Percentiles rank a stretch among this genome's conserved stretches.
Conservation (phyloP, 2,888 invertebrate genomes). For the Ophonus ardosiacus region DNA sequence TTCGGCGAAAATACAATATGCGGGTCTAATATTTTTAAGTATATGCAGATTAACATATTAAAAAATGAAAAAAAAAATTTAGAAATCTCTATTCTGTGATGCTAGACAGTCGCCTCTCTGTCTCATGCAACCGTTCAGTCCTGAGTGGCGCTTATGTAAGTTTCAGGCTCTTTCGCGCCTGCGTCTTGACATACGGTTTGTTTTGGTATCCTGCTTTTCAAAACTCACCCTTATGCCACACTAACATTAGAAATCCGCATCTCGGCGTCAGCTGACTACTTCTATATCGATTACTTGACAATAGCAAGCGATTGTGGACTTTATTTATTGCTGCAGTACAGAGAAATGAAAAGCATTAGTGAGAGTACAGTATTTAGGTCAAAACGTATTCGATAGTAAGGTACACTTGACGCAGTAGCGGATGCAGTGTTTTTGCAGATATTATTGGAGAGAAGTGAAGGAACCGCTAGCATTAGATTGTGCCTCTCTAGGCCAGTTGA, state of each 20-base stretch:
- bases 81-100: too few species aligned
- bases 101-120: too few species aligned
- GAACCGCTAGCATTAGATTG: conserved; percentile 25
- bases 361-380: conserved; percentile 52
- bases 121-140: too few species aligned
- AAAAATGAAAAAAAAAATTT: too few species aligned
- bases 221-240: conserved; percentile 50
- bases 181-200: conserved; percentile 63
- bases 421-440: conserved; percentile 14
- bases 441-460: neutral
- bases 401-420: conserved; percentile 34
- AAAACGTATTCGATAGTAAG: conserved; percentile 50
- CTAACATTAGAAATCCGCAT: conserved; percentile 10
- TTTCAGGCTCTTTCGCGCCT: conserved; percentile 50
- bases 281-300: conserved; percentile 53
- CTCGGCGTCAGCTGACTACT: conserved; percentile 52
- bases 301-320: conserved; percentile 17
- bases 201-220: conserved; percentile 59
- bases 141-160: conserved; percentile 42
- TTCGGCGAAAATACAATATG: too few species aligned
- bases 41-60: too few species aligned
- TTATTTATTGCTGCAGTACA: conserved; percentile 33
- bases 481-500: conserved; percentile 27
- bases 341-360: conserved; percentile 35
- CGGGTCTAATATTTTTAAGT: too few species aligned